Base-by-base conservation (phyloP, 1,140 invertebrate genomes). In the Bombus sibiricus region DNA sequence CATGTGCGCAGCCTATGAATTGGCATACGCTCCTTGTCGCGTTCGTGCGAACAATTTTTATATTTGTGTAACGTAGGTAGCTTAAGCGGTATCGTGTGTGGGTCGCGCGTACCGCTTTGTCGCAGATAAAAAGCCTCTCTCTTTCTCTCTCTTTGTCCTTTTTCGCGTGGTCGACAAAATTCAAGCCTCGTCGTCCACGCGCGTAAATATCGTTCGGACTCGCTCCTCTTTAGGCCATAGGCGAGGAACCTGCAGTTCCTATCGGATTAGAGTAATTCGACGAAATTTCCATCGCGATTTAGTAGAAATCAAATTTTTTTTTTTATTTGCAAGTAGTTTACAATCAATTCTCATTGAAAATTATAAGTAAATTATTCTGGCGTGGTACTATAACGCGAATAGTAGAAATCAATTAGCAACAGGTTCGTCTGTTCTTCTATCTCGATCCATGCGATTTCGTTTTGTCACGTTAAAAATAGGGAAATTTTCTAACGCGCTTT, bases 151-250 rank as follows among this genome's bases (percentile, higher is more conserved):
- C 83, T 81, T 81, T 85, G 78, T 85, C 78, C 69, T 81, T 81
- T 81, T 74, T 81, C 43, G 78, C 83, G 78, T 81, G 83, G 78
- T 85, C 78, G 83, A 81, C 83, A 41, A 85, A 85, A 81, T 74
- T 85, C 47, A 74, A 74, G 43, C 59, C 69, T 85, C 76, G 39
- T 72, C 39, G 13, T 81, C 75, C 37, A 47, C 25, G 39, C 66
- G 66, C 39, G 25, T 47, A 32, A 62, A 53, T 37, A 43, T 34
- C 79, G 68, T 37, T 9, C 39, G 62, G 59, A 32, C 10, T 83
- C 74, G 41, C 43, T 80, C 83, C 83, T 79, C 68, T 85, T 85
- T 80, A 80, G 75, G 83, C 39, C 80, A 79, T 28, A 53, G 32
- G 22, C 39, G 22, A 32, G 32, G 28, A n/a, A 53, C 32, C 12